Base-by-base conservation (phyloP, 2,113 vertebrate species). In the Struthidea cinerea region DNA sequence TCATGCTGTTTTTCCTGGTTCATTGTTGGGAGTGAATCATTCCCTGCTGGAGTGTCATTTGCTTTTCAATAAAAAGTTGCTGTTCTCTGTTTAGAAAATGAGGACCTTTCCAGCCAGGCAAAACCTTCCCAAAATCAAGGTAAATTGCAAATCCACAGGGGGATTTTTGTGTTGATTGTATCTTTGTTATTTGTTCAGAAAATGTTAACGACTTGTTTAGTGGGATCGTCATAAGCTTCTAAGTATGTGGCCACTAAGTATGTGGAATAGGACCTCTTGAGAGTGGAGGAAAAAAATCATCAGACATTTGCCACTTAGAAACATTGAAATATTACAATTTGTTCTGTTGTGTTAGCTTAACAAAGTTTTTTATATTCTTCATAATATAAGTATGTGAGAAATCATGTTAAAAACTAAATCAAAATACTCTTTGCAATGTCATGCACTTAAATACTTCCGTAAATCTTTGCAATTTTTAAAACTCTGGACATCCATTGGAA, bases 71-170 rank as follows among this genome's bases (percentile, higher is more conserved):
- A 79, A 96, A 83, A 87, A 55, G 39, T 28, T 96, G 8, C 83
- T 96, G 30, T 95, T 91, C 83, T 97, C 69, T 82, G 33, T 90
- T 67, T 95, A 98, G 98, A 98, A 97, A 98, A 95, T 87, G 98
- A 98, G 81, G 98, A 98, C 55, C 93, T 97, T 94, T 96, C 97
- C 79, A 97, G 42, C 90, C 98, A 98, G 76, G 50, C 97, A 95
- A 98, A 98, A 96, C 64, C 98, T 92, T 82, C 97, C 50, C 98
- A 98, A 91, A 98, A 93, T 96, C 98, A 97, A 97, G 97, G 98
- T 98, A 98, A 98, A 97, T 90, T 93, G 50, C 79, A 81, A 10
- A 77, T 87, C 41, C 84, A 15, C 33, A 50, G 80, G 89, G 73
- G 50, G 21, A 59, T 76, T 89, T 61, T 82, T 84, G 15, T 86